These are phyloP conservation scores for Epinephelus fuscoguttatus DNA, from an alignment of 2,113 vertebrate genomes.

Conservation along the genomic window DNA sequence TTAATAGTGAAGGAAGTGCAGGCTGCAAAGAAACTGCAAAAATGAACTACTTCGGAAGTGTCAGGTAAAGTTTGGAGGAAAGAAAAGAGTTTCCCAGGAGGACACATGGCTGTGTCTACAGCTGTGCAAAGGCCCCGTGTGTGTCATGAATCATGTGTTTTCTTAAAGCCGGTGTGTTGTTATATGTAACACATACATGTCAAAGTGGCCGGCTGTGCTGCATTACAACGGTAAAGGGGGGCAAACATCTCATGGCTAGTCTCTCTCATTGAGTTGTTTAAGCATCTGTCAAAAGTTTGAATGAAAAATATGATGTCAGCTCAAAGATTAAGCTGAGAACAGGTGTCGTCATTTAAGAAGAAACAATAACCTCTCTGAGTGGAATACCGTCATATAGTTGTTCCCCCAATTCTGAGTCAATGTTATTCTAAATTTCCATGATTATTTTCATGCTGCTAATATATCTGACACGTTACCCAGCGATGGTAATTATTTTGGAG, in stretches of 20 bases:
- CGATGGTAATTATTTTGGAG: too few species aligned
- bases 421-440: neutral
- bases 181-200: neutral
- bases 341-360: neutral
- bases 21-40: neutral
- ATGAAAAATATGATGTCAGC: neutral
- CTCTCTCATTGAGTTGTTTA: slow-evolving; percentile 10
- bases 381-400: neutral
- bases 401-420: neutral
- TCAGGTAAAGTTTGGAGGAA: neutral
- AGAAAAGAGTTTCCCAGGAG: neutral
- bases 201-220: neutral
- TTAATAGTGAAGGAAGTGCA: neutral
- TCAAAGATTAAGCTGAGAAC: neutral
- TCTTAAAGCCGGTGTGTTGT: neutral
- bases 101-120: neutral
- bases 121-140: neutral
- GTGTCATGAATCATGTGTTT: neutral
- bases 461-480: slow-evolving; percentile 18
- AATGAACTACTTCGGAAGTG: neutral
- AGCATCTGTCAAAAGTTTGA: neutral
- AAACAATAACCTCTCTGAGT: neutral
- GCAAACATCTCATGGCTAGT: neutral
- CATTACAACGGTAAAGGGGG: too few species aligned
- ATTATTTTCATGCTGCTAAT: neutral